A percentile compares a stretch with the other conserved stretches of the same genome.
Conservation (phyloP, 1,140 invertebrate genomes). For the Hypothenemus hampei region DNA sequence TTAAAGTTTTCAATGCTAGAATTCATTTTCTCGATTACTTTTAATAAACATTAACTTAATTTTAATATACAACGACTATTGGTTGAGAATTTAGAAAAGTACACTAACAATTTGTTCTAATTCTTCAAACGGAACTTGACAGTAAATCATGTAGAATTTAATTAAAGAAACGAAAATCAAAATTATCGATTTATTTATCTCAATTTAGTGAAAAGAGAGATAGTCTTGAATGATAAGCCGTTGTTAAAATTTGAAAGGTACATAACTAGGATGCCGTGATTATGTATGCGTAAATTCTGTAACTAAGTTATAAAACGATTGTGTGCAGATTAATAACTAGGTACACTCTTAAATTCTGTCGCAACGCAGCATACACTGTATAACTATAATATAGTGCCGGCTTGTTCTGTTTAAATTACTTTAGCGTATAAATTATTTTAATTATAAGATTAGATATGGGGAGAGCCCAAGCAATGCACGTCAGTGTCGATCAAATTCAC, state of each 20-base stretch:
- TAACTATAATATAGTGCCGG: background rate
- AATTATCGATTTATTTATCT: too few relatives aligned
- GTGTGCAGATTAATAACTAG: constrained; percentile 16
- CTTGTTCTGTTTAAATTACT: constrained; percentile 1
- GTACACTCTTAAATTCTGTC: constrained; percentile 4
- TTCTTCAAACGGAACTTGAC: too few relatives aligned
- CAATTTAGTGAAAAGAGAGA: too few relatives aligned
- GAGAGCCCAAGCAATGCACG: background rate
- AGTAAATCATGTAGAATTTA: too few relatives aligned
- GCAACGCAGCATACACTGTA: background rate
- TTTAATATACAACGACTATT: too few relatives aligned
- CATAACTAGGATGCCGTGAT: constrained; percentile 13
- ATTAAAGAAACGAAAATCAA: too few relatives aligned
- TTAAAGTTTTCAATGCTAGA: too few relatives aligned
- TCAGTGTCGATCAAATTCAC: constrained; percentile 3
- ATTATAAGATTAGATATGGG: constrained; percentile 4
- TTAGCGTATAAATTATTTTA: constrained; percentile 2
- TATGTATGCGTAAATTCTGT: constrained; percentile 19
- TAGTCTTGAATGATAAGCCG: background rate
- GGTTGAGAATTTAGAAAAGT: too few relatives aligned
- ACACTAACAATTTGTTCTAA: too few relatives aligned
- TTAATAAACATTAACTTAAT: too few relatives aligned
- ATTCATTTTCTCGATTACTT: too few relatives aligned
- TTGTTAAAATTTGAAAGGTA: constrained; percentile 15
- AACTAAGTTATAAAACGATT: constrained; percentile 20